phyloP scores from a whole-genome alignment of 2,113 vertebrate species.

The Sinocyclocheilus anophthalmus region DNA sequence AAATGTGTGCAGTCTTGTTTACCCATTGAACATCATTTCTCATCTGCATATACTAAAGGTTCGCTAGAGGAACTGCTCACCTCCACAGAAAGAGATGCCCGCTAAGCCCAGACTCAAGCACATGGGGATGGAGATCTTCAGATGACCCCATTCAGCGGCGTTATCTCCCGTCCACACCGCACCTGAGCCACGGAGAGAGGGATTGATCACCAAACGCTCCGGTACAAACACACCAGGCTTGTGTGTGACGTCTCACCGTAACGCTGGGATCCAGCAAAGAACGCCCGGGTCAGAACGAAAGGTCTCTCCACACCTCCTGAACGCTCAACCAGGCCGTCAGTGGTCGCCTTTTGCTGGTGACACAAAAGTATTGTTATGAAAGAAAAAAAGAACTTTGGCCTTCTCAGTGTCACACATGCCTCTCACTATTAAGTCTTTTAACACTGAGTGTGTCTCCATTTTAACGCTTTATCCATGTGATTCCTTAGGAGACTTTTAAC shows the following conservation, averaged over 20 bases:
- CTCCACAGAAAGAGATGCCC: constrained; percentile 89
- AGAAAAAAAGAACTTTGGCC: not conserved
- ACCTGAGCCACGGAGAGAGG: constrained; percentile 69
- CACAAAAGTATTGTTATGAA: not conserved
- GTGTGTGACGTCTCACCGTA: constrained; percentile 73
- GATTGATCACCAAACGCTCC: not conserved
- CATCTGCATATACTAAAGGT: not conserved
- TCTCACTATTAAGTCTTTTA: no score
- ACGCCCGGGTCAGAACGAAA: constrained; percentile 85
- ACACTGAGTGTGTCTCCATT: no score
- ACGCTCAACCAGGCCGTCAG: constrained; percentile 81
- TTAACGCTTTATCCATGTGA: no score
- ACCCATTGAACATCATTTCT: not conserved
- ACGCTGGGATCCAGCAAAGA: constrained; percentile 92
- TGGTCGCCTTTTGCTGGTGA: constrained; percentile 86
- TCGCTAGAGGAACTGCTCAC: constrained; percentile 63
- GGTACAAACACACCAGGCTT: not conserved
- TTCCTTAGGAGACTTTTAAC: no score
- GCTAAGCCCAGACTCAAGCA: constrained; percentile 85
- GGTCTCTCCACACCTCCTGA: constrained; percentile 85
- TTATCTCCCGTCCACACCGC: constrained; percentile 94
- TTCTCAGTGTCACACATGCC: no score
- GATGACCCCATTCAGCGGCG: constrained; percentile 87
- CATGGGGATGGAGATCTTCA: constrained; percentile 90
- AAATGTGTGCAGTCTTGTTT: not conserved